Evolutionary conservation across 2,113 vertebrate genomes (phyloP).

Genomic region (Coregonus clupeaformis): DNA sequence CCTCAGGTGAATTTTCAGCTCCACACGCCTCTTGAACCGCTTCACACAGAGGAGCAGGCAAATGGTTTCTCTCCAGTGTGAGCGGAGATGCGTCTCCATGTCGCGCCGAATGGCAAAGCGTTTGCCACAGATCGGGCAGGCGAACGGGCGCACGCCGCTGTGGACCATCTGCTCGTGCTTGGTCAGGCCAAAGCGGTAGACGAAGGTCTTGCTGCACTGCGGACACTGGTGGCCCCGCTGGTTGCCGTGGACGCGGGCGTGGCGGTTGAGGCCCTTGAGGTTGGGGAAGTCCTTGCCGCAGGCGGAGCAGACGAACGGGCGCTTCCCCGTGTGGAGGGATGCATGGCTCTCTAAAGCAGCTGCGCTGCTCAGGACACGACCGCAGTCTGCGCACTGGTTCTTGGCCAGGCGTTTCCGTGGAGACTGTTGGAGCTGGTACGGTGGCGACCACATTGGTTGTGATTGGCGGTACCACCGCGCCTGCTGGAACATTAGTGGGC

Average conservation of each 20-base stretch:
- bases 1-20: conserved; percentile 77
- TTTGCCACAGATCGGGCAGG: conserved; percentile 67
- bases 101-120: conserved; percentile 66
- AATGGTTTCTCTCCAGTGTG: conserved; percentile 84
- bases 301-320: conserved; percentile 62
- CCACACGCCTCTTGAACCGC: conserved; percentile 75
- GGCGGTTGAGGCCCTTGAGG: conserved; percentile 63
- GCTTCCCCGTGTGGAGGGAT: conserved; percentile 57
- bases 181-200: conserved; percentile 66
- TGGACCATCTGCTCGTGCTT: conserved; percentile 72
- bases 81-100: conserved; percentile 71
- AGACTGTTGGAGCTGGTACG: conserved; percentile 41
- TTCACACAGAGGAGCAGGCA: conserved; percentile 78
- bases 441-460: conserved; percentile 46
- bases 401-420: conserved; percentile 54
- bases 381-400: conserved; percentile 72
- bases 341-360: conserved; percentile 68
- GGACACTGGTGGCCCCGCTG: conserved; percentile 66
- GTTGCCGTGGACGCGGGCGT: conserved; percentile 65
- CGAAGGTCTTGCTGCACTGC: conserved; percentile 72
- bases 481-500: conserved; percentile 16
- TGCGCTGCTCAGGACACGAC: conserved; percentile 63
- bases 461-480: neutral
- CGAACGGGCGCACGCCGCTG: conserved; percentile 62
- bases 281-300: conserved; percentile 70